These are phyloP conservation scores for Nomada hirtipes DNA, from an alignment of 2,888 invertebrate genomes.

Conservation along the genomic window DNA sequence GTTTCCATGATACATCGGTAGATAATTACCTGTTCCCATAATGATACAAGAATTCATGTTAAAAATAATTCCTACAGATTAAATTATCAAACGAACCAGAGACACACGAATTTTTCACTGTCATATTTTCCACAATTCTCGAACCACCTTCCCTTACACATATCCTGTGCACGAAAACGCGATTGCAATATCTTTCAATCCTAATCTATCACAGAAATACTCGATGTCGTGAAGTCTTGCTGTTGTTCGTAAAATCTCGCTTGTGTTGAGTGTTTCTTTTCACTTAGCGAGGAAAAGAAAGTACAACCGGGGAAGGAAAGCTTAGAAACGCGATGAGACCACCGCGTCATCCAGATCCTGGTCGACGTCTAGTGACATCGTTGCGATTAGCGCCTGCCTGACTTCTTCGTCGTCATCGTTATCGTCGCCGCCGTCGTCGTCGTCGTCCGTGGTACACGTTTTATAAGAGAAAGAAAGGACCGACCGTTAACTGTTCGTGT, in stretches of 20 bases:
- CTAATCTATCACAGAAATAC: too few relatives aligned
- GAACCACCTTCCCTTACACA: too few relatives aligned
- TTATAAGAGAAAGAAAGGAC: conserved; percentile 13
- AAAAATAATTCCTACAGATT: too few relatives aligned
- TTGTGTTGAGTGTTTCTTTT: background rate
- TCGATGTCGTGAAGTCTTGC: background rate
- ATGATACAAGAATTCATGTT: too few relatives aligned
- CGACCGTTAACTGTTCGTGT: conserved; percentile 41
- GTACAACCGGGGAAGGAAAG: background rate
- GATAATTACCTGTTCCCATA: background rate
- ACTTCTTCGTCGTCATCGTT: conserved; percentile 1
- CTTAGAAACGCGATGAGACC: conserved; percentile 13
- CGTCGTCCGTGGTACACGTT: background rate
- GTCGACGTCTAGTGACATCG: conserved; percentile 22
- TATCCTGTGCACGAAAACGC: too few relatives aligned
- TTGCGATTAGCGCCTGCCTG: conserved; percentile 16
- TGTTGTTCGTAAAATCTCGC: background rate
- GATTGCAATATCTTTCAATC: too few relatives aligned
- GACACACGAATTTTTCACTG: too few relatives aligned
- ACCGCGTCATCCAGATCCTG: conserved; percentile 17
- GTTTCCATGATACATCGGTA: background rate
- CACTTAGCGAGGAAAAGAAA: background rate
- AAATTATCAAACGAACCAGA: too few relatives aligned
- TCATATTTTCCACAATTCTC: too few relatives aligned
- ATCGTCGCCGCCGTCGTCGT: background rate